Conservation (phyloP, 1,140 invertebrate genomes). For the Drosophila carrolli region DNA sequence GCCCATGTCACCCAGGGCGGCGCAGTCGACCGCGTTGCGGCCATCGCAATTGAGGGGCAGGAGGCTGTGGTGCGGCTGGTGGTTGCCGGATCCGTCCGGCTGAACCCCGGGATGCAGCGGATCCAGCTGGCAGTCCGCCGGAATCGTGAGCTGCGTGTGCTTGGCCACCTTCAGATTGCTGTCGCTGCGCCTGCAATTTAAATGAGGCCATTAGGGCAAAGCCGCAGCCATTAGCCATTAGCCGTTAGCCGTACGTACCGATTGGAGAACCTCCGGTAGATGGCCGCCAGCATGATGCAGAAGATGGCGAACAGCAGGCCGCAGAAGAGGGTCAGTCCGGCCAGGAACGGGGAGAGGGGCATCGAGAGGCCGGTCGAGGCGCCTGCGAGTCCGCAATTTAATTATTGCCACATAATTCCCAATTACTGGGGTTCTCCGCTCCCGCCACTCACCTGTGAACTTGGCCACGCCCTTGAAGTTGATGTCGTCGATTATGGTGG, state of each 20-base stretch:
- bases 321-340: slow-evolving; percentile 89
- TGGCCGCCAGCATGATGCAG: slow-evolving; percentile 89
- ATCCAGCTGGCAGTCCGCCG: slow-evolving; percentile 83
- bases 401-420: slow-evolving; percentile 27
- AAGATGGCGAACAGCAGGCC: slow-evolving; percentile 89
- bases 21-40: slow-evolving; percentile 62
- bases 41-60: slow-evolving; percentile 77
- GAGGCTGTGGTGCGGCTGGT: slow-evolving; percentile 78
- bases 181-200: slow-evolving; percentile 78
- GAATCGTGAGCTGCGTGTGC: slow-evolving; percentile 82
- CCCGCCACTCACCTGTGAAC: slow-evolving; percentile 86
- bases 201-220: slow-evolving; percentile 53
- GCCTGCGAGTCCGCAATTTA: slow-evolving; percentile 80
- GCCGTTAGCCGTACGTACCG: slow-evolving; percentile 58
- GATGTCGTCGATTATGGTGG: slow-evolving; percentile 91
- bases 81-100: slow-evolving; percentile 62
- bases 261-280: slow-evolving; percentile 87
- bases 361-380: slow-evolving; percentile 85
- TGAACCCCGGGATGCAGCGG: slow-evolving; percentile 74
- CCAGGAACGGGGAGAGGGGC: slow-evolving; percentile 89
- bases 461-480: slow-evolving; percentile 92
- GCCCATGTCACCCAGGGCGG: slow-evolving; percentile 48
- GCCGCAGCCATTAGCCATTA: slow-evolving; percentile 19
- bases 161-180: slow-evolving; percentile 84
- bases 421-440: slow-evolving; percentile 22